Percentiles rank a stretch among this genome's conserved stretches.
Evolutionary conservation across 2,888 invertebrate genomes (phyloP).

Genomic region (Tribolium freemani): DNA sequence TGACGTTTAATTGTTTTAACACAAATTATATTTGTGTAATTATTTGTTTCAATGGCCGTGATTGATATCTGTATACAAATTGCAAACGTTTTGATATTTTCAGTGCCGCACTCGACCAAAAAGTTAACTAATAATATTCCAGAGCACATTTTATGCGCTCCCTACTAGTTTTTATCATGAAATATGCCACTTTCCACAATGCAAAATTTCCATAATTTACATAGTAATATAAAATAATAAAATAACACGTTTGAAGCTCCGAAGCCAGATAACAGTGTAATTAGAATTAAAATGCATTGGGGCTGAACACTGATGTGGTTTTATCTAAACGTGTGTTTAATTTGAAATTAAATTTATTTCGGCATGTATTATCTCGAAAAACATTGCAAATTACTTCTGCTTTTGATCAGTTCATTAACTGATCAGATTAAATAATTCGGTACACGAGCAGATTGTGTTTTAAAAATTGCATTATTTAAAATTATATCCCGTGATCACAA

Average conservation of each 20-base stretch:
- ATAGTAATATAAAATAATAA: slow-evolving; percentile 14
- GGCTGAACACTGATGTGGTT: slow-evolving; percentile 25
- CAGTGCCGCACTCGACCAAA: not conserved
- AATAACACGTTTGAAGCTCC: slow-evolving; percentile 19
- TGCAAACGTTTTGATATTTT: not conserved
- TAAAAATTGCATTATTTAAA: not conserved
- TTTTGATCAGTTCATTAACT: slow-evolving; percentile 16
- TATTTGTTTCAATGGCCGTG: too few species aligned
- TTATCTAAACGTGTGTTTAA: slow-evolving; percentile 29
- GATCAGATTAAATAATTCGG: slow-evolving; percentile 1
- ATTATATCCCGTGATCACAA: too few species aligned
- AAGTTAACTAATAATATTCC: not conserved
- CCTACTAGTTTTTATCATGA: not conserved
- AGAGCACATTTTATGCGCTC: not conserved
- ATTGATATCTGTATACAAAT: not conserved
- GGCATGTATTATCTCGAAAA: slow-evolving; percentile 27
- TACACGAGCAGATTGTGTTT: not conserved
- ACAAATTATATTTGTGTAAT: too few species aligned
- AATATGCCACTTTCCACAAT: slow-evolving; percentile 3
- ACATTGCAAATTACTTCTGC: slow-evolving; percentile 18
- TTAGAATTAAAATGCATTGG: slow-evolving; percentile 26
- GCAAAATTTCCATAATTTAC: slow-evolving; percentile 18
- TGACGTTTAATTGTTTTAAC: too few species aligned
- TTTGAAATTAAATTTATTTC: slow-evolving; percentile 33
- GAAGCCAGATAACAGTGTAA: slow-evolving; percentile 25